Percentiles rank a stretch among this genome's conserved stretches.
Evolutionary conservation across 1,140 invertebrate species (phyloP).

Genomic region (Diabrotica undecimpunctata): DNA sequence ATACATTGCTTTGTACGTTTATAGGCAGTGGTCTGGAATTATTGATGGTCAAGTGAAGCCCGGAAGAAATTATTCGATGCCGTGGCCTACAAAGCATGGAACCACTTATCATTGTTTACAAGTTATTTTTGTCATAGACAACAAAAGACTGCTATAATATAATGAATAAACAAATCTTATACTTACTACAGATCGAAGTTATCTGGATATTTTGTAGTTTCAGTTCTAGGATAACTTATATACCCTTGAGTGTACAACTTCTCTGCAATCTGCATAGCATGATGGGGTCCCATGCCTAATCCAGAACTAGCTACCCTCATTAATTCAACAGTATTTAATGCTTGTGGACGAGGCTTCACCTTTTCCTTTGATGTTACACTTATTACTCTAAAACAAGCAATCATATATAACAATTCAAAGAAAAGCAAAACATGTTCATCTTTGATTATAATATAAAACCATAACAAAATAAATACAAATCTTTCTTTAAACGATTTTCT

Average conservation of each 20-base stretch:
- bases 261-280: conserved; percentile 94
- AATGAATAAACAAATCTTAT: conserved; percentile 17
- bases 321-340: conserved; percentile 96
- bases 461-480: too few relatives aligned
- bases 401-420: too few relatives aligned
- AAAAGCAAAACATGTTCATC: too few relatives aligned
- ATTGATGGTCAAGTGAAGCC: too few relatives aligned
- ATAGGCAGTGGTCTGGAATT: too few relatives aligned
- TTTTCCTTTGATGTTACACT: conserved; percentile 77
- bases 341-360: conserved; percentile 78
- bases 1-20: too few relatives aligned
- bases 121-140: too few relatives aligned
- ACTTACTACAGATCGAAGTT: conserved; percentile 90
- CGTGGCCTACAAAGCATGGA: too few relatives aligned
- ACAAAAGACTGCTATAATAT: conserved; percentile 5
- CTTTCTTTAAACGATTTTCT: too few relatives aligned
- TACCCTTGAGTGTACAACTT: conserved; percentile 91
- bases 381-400: conserved; percentile 59
- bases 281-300: conserved; percentile 91
- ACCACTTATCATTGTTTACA: too few relatives aligned
- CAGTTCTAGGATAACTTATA: conserved; percentile 93
- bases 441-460: too few relatives aligned
- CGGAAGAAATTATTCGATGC: too few relatives aligned
- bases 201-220: conserved; percentile 94
- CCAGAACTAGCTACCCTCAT: conserved; percentile 92